Base-by-base conservation (phyloP, 2,888 invertebrate species). In the Epistrophella euchroma region DNA sequence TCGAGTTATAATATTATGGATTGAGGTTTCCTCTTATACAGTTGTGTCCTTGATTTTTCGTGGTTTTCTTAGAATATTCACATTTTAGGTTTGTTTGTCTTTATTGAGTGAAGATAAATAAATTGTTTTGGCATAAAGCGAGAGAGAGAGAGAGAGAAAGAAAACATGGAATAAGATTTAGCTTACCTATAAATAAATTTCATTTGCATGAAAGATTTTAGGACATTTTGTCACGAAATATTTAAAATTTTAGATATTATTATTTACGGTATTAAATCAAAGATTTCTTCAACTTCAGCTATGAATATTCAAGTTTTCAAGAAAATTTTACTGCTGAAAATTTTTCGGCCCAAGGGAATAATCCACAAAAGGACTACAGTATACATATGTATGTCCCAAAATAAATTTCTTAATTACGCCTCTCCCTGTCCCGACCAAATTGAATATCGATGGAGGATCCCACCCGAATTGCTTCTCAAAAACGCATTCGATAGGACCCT, bases 81-180 rank as follows among this genome's bases (percentile, higher is more conserved):
- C 22, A 45, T 45, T 64, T 64, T 17, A 17, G 25, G 6, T 45
- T 43, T 64, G 28, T 64, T 64, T 64, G 19, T 17, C 25, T 45
- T 45, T 47, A 64, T 64, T 17, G 45, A 64, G 45, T 64, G 45
- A 64, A 64, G 32, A 47, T 64, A 32, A 28, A 45, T 64, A 64
- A 47, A 64, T 28, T 64, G 28, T 11, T 37, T 58, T 58, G 11
- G 4, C 17, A 28, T 11, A 10, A 2, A 17, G 11, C 4, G 4
- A 56, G 1, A 35, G 22, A 17, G n/a, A 58, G 4, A 35, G 2
- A 56, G n/a, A 28, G n/a, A n/a, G n/a, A n/a, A n/a, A n/a, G n/a
- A 28, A 52, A 25, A 6, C 3, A 17, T 32, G 19, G 32, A 19
- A 35, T 35, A 7, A 45, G 9, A 25, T 25, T 52, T 7, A 25